Base-by-base conservation (phyloP, 2,113 vertebrate species). In the Alectura lathami region DNA sequence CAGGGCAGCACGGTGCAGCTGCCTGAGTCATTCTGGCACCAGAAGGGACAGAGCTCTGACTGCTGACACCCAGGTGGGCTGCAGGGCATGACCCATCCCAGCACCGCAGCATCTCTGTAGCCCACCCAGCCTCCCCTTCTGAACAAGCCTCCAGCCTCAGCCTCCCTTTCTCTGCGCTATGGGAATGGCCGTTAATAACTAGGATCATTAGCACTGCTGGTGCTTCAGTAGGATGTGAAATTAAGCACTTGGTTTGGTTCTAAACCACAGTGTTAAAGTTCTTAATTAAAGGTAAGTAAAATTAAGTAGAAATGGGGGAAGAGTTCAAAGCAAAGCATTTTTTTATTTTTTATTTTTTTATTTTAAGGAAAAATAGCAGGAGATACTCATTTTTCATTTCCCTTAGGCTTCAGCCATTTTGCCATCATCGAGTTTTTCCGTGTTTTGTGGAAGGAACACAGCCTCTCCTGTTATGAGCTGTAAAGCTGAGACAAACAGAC, bases 401-500 rank as follows among this genome's bases (percentile, higher is more conserved):
- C n/a, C 81, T 84, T 57, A 53, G 34, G 50, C 86, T 88, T 87
- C 64, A 72, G 60, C 9, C 76, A 21, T 88, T 85, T 76, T 45
- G 64, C 11, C 89, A 53, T 78, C 47, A 68, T 23, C 34, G 48
- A 68, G 56, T 51, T 59, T 59, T 50, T 36, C 8, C 0, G 0
- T 22, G 75, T 82, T 64, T 53, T 69, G 42, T 76, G 34, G 42
- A 66, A 70, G 90, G 91, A 95, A 88, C 53, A 62, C 63, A 93
- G 20, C 13, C 69, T 66, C 72, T 95, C 53, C 54, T 48, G 43
- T 64, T 87, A 94, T 83, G 82, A 95, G 63, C 78, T 75, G 74
- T 87, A 92, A 96, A 87, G 48, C 88, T 66, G 42, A 88, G 90
- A 91, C 85, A 94, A 91, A 94, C 22, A 94, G 91, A 93, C 82